Percentiles rank a stretch among this genome's conserved stretches.
Conservation (phyloP, 2,113 vertebrate species). For the Clarias batrachus region DNA sequence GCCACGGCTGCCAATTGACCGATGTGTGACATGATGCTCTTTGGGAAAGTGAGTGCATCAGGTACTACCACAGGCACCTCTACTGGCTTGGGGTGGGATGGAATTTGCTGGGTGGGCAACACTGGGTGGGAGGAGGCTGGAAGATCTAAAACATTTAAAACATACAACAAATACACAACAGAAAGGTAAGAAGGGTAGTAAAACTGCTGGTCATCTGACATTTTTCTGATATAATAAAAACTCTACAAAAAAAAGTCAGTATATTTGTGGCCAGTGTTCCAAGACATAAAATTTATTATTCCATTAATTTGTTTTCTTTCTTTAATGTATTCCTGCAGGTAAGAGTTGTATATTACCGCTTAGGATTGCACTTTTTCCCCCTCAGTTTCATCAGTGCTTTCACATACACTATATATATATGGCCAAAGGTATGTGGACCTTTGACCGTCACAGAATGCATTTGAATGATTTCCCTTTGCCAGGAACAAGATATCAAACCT, state of each 20-base stretch:
- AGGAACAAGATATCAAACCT: not conserved
- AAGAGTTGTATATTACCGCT: not conserved
- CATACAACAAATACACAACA: not conserved
- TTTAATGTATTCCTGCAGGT: not conserved
- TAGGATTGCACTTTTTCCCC: too few relatives aligned
- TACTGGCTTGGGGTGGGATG: constrained; percentile 67
- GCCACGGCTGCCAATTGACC: constrained; percentile 56
- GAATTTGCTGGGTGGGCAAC: constrained; percentile 33
- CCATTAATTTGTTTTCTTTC: not conserved
- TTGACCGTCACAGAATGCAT: not conserved
- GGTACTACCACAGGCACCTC: constrained; percentile 60
- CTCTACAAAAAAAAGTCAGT: not conserved
- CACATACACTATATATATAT: not conserved
- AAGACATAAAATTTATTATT: not conserved
- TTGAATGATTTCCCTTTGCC: too few relatives aligned
- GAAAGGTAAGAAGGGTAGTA: not conserved
- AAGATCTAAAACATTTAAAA: constrained; percentile 23
- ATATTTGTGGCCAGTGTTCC: not conserved
- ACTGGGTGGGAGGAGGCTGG: constrained; percentile 68
- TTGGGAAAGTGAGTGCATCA: constrained; percentile 61
- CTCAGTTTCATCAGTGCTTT: not conserved
- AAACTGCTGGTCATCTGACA: not conserved
- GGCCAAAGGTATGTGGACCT: not conserved
- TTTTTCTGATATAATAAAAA: not conserved
- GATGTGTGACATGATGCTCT: constrained; percentile 64